These are phyloP conservation scores for Bryconaethiops microstoma DNA, from an alignment of 2,797 vertebrate genomes.

Conservation along the genomic window DNA sequence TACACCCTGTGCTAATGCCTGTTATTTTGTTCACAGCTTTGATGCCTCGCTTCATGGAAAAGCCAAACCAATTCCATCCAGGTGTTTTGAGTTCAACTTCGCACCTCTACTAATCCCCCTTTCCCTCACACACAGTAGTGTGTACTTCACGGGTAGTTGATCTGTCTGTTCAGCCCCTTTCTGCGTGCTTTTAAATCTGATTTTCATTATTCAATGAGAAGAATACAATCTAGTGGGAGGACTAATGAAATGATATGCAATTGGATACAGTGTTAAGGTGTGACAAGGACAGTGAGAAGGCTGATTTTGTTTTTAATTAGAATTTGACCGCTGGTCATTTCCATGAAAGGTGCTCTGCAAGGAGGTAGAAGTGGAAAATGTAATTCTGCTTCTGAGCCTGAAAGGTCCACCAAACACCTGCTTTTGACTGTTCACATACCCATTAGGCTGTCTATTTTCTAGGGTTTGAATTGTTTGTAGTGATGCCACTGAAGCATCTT, in stretches of 20 bases:
- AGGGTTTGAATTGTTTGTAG: too few relatives aligned
- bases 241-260: background rate
- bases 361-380: too few relatives aligned
- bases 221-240: background rate
- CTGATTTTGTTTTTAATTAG: background rate
- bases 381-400: too few relatives aligned
- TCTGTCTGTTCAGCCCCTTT: slow-evolving; percentile 7
- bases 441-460: too few relatives aligned
- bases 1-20: slow-evolving; percentile 29
- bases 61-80: slow-evolving; percentile 38
- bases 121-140: slow-evolving; percentile 50
- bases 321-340: background rate
- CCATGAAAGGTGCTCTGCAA: background rate
- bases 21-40: slow-evolving; percentile 36
- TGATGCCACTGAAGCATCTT: too few relatives aligned
- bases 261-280: background rate
- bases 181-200: background rate
- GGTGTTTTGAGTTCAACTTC: slow-evolving; percentile 45
- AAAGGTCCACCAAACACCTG: too few relatives aligned
- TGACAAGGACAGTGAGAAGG: background rate
- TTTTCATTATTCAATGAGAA: slow-evolving; percentile 9
- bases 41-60: slow-evolving; percentile 30
- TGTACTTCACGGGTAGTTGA: slow-evolving; percentile 40
- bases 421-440: too few relatives aligned
- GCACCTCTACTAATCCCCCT: slow-evolving; percentile 37